These are phyloP conservation scores for Delphinus delphis DNA, from an alignment of 2,113 vertebrate species.

Conservation along the genomic window DNA sequence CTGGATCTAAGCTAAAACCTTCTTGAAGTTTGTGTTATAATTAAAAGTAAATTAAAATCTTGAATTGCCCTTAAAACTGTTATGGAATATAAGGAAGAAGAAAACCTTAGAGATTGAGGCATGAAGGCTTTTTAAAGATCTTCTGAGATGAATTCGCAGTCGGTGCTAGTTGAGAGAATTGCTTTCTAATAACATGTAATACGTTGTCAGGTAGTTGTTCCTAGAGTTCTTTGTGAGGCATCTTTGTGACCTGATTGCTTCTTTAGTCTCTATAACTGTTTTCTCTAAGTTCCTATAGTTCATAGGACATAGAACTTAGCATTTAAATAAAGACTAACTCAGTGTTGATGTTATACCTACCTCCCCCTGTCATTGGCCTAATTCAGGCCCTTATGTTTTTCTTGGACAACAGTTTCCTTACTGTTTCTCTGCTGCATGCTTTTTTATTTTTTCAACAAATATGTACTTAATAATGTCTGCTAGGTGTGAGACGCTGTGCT, in stretches of 20 bases:
- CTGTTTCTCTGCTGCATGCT: background rate
- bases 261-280: background rate
- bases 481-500: background rate
- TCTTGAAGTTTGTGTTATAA: background rate
- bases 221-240: background rate
- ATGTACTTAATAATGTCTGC: background rate
- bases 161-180: background rate
- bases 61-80: background rate
- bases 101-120: background rate
- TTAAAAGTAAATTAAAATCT: conserved; percentile 12
- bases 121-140: background rate
- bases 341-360: background rate
- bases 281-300: background rate
- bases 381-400: background rate
- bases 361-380: background rate
- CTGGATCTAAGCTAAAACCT: background rate
- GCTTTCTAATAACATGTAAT: background rate
- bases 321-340: background rate
- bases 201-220: background rate
- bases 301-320: background rate
- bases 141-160: background rate
- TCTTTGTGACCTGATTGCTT: background rate
- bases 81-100: background rate
- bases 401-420: background rate
- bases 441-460: background rate